Base-by-base conservation (phyloP, 1,140 invertebrate species). In the Drosophila pandora region DNA sequence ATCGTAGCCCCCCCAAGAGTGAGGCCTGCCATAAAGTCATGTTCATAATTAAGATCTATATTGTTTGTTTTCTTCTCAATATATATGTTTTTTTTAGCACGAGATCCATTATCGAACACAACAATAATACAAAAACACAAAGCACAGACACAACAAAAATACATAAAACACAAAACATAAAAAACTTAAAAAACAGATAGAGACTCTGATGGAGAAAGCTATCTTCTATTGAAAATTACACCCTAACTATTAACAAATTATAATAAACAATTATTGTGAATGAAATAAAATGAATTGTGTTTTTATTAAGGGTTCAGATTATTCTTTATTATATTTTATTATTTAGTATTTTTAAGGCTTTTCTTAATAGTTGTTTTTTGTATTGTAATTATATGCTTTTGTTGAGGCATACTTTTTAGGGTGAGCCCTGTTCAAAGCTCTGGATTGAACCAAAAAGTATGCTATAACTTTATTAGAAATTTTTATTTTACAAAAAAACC, bases 1-100 rank as follows among this genome's bases (percentile, higher is more conserved):
- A 59, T 43, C 62, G 48, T 70, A 59, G 37, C 30, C 28, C 32
- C 32, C 57, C 37, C 25, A 37, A 34, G 43, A 39, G 41, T 43
- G 23, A 50, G 63, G 68, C 80, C 82, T 71, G 82, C 82, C 82
- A 87, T 87, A 87, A 81, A 87, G 83, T 87, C 82, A 87, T 88
- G 82, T 82, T 87, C 82, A 87, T 82, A 75, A 71, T 71, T 81
- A 87, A 65, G 67, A 63, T 80, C 57, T 57, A 64, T 56, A 76
- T 63, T 73, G 55, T 78, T 76, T 75, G 55, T 79, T 79, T 59
- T 67, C 53, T 43, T 43, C 12, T 17, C 8, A 13, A 41, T 43
- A 43, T 3, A 43, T 17, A 7, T 60, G 41, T 85, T 84, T 81
- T 80, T 82, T 85, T 85, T 85, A 76, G 82, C 82, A 87, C 82